These are phyloP conservation scores for Falco columbarius DNA, from an alignment of 2,797 vertebrate species.

Conservation along the genomic window DNA sequence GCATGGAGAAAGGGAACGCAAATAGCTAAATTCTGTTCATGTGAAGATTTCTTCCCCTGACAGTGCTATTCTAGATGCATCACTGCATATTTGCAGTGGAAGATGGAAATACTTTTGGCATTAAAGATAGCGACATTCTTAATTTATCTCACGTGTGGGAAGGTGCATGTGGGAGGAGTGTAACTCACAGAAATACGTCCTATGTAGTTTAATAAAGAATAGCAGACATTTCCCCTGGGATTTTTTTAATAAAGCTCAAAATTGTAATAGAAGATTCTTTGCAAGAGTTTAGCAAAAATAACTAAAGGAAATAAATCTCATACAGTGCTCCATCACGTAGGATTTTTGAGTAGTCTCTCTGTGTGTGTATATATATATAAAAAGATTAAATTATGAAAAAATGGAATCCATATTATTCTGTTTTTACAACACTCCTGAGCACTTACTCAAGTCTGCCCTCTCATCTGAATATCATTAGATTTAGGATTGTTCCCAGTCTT, in stretches of 20 bases:
- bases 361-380: not conserved
- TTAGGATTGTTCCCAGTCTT: not conserved
- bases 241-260: slow-evolving; percentile 42
- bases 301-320: slow-evolving; percentile 16
- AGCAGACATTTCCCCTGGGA: slow-evolving; percentile 11
- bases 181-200: slow-evolving; percentile 7
- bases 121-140: slow-evolving; percentile 58
- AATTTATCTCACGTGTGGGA: slow-evolving; percentile 64
- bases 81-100: slow-evolving; percentile 46
- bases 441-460: not conserved
- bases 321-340: not conserved
- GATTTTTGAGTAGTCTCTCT: not conserved
- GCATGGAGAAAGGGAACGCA: not conserved
- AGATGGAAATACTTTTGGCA: slow-evolving; percentile 58
- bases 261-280: not conserved
- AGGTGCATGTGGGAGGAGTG: slow-evolving; percentile 29
- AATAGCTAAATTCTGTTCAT: slow-evolving; percentile 34
- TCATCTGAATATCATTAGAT: not conserved
- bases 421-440: not conserved
- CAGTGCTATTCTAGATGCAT: slow-evolving; percentile 54
- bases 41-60: slow-evolving; percentile 26
- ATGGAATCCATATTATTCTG: not conserved
- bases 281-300: not conserved
- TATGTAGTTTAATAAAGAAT: slow-evolving; percentile 41
- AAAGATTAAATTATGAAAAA: not conserved